These are phyloP conservation scores for Embidobia sp. DNA, from an alignment of 2,888 invertebrate genomes.

Conservation along the genomic window DNA sequence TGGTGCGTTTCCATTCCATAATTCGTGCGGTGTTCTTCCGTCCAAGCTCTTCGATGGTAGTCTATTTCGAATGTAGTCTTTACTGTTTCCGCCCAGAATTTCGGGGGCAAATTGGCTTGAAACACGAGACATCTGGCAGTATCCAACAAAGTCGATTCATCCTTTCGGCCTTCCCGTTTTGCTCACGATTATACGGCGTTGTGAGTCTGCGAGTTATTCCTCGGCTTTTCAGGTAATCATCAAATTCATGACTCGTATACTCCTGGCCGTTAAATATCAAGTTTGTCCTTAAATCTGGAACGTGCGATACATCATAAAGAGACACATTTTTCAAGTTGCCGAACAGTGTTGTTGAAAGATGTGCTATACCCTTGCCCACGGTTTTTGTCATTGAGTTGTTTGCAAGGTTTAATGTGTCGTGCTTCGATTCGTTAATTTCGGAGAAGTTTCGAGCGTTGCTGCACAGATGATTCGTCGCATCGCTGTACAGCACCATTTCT, in stretches of 20 bases:
- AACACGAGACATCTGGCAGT: conserved; percentile 13
- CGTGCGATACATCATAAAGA: too few species aligned
- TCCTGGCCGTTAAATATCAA: conserved; percentile 23
- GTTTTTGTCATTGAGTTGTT: too few species aligned
- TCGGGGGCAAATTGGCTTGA: conserved; percentile 3
- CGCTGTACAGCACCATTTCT: too few species aligned
- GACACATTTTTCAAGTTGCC: too few species aligned
- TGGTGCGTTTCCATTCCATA: conserved; percentile 5
- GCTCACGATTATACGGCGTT: background rate
- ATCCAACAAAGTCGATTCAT: background rate
- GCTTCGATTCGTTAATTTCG: too few species aligned
- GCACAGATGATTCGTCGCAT: too few species aligned
- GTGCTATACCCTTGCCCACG: too few species aligned
- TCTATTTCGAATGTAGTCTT: conserved; percentile 5
- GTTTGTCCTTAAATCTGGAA: too few species aligned
- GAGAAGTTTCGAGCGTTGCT: too few species aligned
- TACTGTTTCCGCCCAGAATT: conserved; percentile 21
- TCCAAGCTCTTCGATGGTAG: background rate
- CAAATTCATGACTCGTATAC: background rate
- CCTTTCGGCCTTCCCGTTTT: conserved; percentile 1
- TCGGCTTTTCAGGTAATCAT: background rate
- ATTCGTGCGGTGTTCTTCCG: conserved; percentile 12
- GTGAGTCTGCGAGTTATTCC: conserved; percentile 8
- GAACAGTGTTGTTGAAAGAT: background rate
- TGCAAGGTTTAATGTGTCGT: too few species aligned